These are phyloP conservation scores for Rotaria socialis DNA, from an alignment of 2,888 invertebrate genomes.

Conservation along the genomic window DNA sequence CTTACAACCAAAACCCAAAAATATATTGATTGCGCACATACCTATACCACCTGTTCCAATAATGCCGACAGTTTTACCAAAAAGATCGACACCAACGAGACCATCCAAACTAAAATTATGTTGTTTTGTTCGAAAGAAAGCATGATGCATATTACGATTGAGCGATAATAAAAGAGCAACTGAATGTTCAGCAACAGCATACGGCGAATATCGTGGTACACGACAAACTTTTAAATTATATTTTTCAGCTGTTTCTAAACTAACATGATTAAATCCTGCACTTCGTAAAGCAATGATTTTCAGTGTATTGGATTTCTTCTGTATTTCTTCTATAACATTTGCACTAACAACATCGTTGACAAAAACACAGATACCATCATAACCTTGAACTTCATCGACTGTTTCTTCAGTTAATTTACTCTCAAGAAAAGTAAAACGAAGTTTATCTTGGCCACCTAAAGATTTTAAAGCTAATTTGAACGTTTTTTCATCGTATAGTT, in stretches of 20 bases:
- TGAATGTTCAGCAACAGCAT: constrained; percentile 42
- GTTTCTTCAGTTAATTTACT: constrained; percentile 23
- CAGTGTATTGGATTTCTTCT: background rate
- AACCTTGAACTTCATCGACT: background rate
- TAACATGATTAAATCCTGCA: constrained; percentile 41
- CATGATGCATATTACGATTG: constrained; percentile 39
- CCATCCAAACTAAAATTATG: constrained; percentile 39
- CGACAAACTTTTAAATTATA: constrained; percentile 12
- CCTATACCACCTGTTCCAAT: constrained; percentile 40
- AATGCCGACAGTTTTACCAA: constrained; percentile 40
- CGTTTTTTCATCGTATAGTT: constrained; percentile 33
- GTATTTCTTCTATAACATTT: background rate
- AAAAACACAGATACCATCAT: constrained; percentile 39
- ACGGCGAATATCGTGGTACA: constrained; percentile 40
- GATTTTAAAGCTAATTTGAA: constrained; percentile 1
- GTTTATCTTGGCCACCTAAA: constrained; percentile 25
- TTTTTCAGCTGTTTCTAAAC: constrained; percentile 36
- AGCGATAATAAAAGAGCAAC: constrained; percentile 34
- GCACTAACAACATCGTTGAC: constrained; percentile 29
- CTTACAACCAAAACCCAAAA: constrained; percentile 37
- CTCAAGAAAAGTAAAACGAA: constrained; percentile 32
- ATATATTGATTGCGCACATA: constrained; percentile 23
- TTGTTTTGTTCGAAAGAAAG: constrained; percentile 24
- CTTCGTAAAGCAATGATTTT: constrained; percentile 39
- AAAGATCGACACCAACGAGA: constrained; percentile 35